Conservation (phyloP, 1,140 invertebrate genomes). For the Bombus huntii region DNA sequence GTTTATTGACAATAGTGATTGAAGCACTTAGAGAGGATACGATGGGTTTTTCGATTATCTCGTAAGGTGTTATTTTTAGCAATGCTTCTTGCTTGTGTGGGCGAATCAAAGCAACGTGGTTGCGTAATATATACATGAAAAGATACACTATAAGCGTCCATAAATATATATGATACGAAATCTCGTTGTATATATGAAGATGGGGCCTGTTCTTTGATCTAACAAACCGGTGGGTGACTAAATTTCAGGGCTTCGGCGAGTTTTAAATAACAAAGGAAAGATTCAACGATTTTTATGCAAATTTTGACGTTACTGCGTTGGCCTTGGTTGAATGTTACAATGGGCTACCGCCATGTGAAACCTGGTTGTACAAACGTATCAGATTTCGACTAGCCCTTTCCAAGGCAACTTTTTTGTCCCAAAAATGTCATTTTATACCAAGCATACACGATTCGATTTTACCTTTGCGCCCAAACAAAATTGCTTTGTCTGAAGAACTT, state of each 20-base stretch:
- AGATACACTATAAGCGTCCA: not conserved
- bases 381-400: not conserved
- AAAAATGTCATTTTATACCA: not conserved
- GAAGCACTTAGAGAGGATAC: not conserved
- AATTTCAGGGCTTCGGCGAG: not conserved
- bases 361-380: not conserved
- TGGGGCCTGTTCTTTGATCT: not conserved
- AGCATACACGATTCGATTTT: not conserved
- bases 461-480: not conserved
- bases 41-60: too few relatives aligned
- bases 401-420: not conserved
- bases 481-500: not conserved
- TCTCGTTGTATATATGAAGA: not conserved
- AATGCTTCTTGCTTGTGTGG: not conserved
- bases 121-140: not conserved
- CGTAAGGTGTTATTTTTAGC: not conserved
- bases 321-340: not conserved
- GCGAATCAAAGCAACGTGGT: not conserved
- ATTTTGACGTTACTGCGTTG: not conserved
- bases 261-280: not conserved
- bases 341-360: not conserved
- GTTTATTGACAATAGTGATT: conserved; percentile 9
- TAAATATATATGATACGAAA: not conserved
- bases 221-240: not conserved
- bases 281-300: not conserved